Percentiles rank a stretch among this genome's conserved stretches.
phyloP scores from a whole-genome alignment of 2,113 vertebrate species.

The Eulacestoma nigropectus region DNA sequence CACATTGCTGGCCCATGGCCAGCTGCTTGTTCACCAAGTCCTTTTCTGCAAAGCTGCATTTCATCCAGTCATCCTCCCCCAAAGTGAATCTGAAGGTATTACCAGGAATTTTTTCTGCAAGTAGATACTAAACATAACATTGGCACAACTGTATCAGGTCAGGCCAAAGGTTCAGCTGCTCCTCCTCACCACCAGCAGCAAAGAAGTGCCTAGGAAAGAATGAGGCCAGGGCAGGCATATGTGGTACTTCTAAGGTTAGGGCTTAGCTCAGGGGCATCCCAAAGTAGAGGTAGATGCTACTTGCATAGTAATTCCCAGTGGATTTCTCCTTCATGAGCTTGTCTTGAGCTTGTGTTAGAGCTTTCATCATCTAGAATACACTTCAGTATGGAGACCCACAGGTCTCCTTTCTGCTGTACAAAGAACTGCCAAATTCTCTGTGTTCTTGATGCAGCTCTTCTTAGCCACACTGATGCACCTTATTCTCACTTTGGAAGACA shows the following conservation, averaged over 20 bases:
- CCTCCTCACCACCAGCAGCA: background rate
- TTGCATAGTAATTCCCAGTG: background rate
- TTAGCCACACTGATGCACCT: background rate
- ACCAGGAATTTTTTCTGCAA: background rate
- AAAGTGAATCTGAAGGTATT: background rate
- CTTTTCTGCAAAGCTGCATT: background rate
- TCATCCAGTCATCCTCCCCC: background rate
- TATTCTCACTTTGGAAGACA: background rate
- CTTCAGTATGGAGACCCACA: background rate
- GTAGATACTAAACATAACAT: background rate
- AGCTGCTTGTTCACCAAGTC: background rate
- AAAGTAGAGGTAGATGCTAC: background rate
- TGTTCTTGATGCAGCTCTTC: background rate
- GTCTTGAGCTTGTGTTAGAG: background rate
- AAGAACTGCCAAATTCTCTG: background rate
- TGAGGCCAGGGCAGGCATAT: background rate
- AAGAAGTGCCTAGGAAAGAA: background rate
- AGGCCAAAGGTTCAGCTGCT: background rate
- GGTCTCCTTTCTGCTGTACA: background rate
- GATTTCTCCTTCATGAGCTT: background rate
- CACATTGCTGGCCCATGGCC: background rate
- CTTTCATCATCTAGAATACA: background rate
- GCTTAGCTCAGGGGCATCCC: background rate
- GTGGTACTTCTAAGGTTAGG: background rate
- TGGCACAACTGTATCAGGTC: background rate